Percentiles rank a stretch among this genome's conserved stretches.
phyloP scores from a whole-genome alignment of 2,113 vertebrate species.

The Phaetusa simplex region DNA sequence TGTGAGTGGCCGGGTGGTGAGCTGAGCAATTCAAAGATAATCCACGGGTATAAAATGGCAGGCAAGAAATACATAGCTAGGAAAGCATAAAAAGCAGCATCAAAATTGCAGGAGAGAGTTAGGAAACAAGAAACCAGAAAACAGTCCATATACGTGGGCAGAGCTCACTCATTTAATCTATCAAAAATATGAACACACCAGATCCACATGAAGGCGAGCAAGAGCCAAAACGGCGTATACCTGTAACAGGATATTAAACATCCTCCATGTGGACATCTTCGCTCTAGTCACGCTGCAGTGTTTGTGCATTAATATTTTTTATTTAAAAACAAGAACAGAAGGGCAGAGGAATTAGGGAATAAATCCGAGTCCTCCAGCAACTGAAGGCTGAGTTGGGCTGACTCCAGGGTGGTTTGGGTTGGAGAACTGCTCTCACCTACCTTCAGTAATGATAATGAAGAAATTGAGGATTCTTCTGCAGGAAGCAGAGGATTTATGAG shows the following conservation, averaged over 20 bases:
- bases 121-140: background rate
- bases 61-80: background rate
- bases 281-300: background rate
- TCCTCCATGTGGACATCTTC: background rate
- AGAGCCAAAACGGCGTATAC: background rate
- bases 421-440: background rate
- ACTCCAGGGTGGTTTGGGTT: background rate
- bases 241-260: background rate
- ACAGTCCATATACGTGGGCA: background rate
- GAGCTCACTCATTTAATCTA: background rate
- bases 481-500: constrained; percentile 56
- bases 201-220: background rate
- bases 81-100: background rate
- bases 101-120: background rate
- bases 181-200: background rate
- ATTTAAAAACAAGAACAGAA: constrained; percentile 25
- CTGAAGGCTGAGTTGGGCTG: background rate
- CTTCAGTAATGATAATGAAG: constrained; percentile 46
- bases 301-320: constrained; percentile 20
- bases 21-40: background rate
- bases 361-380: background rate
- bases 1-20: background rate
- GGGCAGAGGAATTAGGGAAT: constrained; percentile 31
- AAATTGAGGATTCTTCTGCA: constrained; percentile 24
- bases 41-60: background rate